These are phyloP conservation scores for Argyra leucocephala DNA, from an alignment of 2,888 invertebrate species.

Conservation along the genomic window DNA sequence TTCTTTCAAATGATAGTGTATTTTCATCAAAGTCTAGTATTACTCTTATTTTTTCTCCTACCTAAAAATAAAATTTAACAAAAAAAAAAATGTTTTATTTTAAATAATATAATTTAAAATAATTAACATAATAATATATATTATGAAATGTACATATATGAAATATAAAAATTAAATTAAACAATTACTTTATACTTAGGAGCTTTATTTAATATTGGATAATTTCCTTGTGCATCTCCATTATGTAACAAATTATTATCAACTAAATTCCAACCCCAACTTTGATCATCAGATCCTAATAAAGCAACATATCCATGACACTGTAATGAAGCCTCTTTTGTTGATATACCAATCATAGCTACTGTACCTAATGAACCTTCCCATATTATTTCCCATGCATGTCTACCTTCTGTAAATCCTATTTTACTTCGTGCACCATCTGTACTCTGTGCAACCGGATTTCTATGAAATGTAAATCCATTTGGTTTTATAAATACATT, in stretches of 20 bases:
- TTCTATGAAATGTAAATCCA: constrained; percentile 93
- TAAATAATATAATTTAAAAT: constrained; percentile 16
- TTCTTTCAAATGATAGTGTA: constrained; percentile 93
- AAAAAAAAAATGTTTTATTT: too few relatives aligned
- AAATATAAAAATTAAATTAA: too few relatives aligned
- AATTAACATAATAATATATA: constrained; percentile 16
- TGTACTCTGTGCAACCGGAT: constrained; percentile 97
- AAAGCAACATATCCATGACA: constrained; percentile 93
- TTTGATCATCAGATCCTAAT: constrained; percentile 89
- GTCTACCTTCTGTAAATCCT: constrained; percentile 82
- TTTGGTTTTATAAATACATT: constrained; percentile 95
- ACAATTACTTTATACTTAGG: constrained; percentile 93
- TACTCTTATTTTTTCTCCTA: constrained; percentile 92
- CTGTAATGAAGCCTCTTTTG: constrained; percentile 85
- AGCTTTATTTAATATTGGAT: constrained; percentile 88
- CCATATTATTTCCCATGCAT: constrained; percentile 98
- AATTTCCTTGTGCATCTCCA: constrained; percentile 89
- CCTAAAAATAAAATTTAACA: constrained; percentile 52
- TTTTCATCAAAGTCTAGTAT: constrained; percentile 97
- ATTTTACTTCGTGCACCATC: constrained; percentile 87
- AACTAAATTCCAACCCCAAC: constrained; percentile 99
- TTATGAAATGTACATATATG: too few relatives aligned
- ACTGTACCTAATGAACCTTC: constrained; percentile 97
- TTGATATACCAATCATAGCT: constrained; percentile 90
- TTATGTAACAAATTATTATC: constrained; percentile 95